These are phyloP conservation scores for Vireo griseus DNA, from an alignment of 2,797 vertebrate species.

Conservation along the genomic window DNA sequence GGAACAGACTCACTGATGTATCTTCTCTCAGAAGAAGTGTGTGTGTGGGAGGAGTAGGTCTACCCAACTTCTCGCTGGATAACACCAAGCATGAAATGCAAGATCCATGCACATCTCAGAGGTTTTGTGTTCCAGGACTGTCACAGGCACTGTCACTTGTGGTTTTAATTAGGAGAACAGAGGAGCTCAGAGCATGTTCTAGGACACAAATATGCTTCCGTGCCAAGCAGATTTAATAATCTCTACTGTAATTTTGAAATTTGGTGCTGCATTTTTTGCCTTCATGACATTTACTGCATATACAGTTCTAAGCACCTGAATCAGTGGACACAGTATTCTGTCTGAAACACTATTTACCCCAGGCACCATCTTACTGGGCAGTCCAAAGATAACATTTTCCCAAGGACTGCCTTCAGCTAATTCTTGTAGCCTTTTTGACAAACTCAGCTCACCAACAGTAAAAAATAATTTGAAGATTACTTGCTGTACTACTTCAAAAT, in stretches of 20 bases:
- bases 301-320: background rate
- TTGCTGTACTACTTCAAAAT: background rate
- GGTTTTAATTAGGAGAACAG: background rate
- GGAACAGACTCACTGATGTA: background rate
- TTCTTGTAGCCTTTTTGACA: background rate
- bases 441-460: background rate
- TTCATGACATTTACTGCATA: background rate
- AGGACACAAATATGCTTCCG: background rate
- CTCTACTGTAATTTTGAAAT: background rate
- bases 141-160: background rate
- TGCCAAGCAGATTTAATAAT: background rate
- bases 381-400: background rate
- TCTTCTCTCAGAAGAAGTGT: background rate
- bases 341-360: background rate
- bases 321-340: background rate
- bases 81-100: background rate
- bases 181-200: background rate
- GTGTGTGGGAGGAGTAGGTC: background rate
- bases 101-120: background rate
- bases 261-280: background rate
- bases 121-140: background rate
- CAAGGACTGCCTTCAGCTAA: background rate
- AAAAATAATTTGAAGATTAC: background rate
- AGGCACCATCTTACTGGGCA: background rate
- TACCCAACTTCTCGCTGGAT: background rate